Base-by-base conservation (phyloP, 2,888 invertebrate species). In the Tachina fera region DNA sequence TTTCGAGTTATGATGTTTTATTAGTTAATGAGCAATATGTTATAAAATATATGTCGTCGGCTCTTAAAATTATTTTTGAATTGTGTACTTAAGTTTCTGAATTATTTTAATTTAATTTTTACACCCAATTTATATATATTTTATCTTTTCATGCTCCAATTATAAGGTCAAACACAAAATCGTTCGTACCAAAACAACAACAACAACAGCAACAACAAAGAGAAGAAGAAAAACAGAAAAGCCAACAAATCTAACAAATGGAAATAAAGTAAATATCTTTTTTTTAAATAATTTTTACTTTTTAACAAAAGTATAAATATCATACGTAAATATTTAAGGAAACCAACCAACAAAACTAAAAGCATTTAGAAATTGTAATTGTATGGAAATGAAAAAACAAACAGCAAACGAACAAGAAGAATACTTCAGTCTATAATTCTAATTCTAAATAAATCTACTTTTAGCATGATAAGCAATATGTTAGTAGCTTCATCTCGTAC, bases 401-500 rank as follows among this genome's bases (percentile, higher is more conserved):
- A 58, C 61, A 60, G 45, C 22, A 61, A 22, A 81, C 31, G 19
- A 74, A 68, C 49, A 39, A 74, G 45, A 68, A 58, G 68, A 22
- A 11, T 68, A 84, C 63, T 76, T 60, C 71, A 80, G 39, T 67
- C 60, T 83, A 74, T 68, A 56, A 78, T 10, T 68, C 16, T 72
- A 45, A 60, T 31, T 72, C 51, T 76, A 61, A 49, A 68, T 45
- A 70, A 80, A 68, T 63, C 80, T 80, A 76, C 61, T 76, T 60
- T 71, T 83, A 86, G 67, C 58, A 83, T 79, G 76, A 83, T 86
- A 86, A 86, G 86, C 86, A 83, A 86, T 83, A 86, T 80, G 83
- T 86, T 83, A 79, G 61, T 83, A 86, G 86, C 86, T 83, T 82
- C 83, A 86, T 79, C 68, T 78, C 31, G 31, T 31, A 31, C 31